Evolutionary conservation across 2,888 invertebrate species (phyloP).

Genomic region (Folsomia candida): DNA sequence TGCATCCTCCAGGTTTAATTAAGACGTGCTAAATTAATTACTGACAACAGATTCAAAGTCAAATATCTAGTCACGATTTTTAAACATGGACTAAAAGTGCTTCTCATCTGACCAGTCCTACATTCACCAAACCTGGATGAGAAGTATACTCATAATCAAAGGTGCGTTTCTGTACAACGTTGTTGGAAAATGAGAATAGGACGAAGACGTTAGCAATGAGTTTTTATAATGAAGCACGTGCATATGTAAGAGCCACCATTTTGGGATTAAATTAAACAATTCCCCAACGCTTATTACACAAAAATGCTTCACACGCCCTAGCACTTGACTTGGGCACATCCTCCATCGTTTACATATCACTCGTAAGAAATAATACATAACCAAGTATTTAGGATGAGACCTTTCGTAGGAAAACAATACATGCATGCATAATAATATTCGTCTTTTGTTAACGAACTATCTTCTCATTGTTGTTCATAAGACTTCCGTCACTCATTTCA

Average conservation of each 20-base stretch:
- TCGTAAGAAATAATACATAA: not conserved
- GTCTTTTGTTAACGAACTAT: not conserved
- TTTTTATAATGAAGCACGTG: no score
- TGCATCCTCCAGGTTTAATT: not conserved
- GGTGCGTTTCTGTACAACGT: no score
- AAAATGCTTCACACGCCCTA: not conserved
- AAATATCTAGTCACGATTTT: slow-evolving; percentile 10
- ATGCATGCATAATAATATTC: not conserved
- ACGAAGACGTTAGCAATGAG: no score
- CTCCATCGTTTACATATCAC: not conserved
- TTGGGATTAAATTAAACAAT: no score
- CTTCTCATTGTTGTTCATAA: not conserved
- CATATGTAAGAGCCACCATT: no score
- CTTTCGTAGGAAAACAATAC: not conserved
- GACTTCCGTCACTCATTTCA: not conserved
- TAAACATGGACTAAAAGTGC: not conserved
- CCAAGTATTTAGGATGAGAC: not conserved
- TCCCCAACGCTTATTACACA: no score
- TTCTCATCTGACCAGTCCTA: not conserved
- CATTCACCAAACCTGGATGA: not conserved
- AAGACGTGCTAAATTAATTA: not conserved
- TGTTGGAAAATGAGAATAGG: no score
- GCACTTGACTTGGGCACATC: no score
- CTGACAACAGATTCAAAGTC: not conserved
- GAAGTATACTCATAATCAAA: no score